Conservation (phyloP, 2,113 vertebrate species). For the Elephas maximus region DNA sequence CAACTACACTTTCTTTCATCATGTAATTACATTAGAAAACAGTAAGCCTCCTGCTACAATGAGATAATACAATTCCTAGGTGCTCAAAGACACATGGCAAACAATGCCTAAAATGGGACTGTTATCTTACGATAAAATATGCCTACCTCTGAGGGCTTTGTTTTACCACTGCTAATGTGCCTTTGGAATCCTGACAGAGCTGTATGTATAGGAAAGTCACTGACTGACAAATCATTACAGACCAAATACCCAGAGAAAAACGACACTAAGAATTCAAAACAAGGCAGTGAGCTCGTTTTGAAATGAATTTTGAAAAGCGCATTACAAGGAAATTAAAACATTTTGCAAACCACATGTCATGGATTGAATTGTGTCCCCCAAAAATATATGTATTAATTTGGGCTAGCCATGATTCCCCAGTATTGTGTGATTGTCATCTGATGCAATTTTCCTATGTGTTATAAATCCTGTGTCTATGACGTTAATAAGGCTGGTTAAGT, state of each 20-base stretch:
- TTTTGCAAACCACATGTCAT: neutral
- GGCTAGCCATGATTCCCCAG: too few species aligned
- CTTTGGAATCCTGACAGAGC: conserved; percentile 69
- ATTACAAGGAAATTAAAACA: conserved; percentile 61
- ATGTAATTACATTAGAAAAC: conserved; percentile 77
- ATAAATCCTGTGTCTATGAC: too few species aligned
- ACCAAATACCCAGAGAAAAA: conserved; percentile 41
- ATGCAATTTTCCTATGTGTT: too few species aligned
- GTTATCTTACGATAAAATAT: conserved; percentile 75
- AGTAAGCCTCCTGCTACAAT: conserved; percentile 75
- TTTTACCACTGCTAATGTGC: conserved; percentile 57
- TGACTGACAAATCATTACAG: conserved; percentile 58
- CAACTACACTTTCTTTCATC: conserved; percentile 65
- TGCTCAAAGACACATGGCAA: conserved; percentile 76
- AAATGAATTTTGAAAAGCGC: conserved; percentile 63
- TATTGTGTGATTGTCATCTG: too few species aligned
- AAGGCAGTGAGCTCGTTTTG: conserved; percentile 45
- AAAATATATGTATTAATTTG: too few species aligned
- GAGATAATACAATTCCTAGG: conserved; percentile 79
- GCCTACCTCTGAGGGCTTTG: conserved; percentile 54
- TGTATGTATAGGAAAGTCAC: conserved; percentile 27
- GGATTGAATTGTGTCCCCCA: too few species aligned
- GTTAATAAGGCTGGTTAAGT: too few species aligned
- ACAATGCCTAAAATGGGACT: conserved; percentile 67
- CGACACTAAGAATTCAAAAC: conserved; percentile 53